Evolutionary conservation across 1,140 invertebrate genomes (phyloP), one percentile per base, ranked within the genome.

Genomic region (Microvelia longipes): DNA sequence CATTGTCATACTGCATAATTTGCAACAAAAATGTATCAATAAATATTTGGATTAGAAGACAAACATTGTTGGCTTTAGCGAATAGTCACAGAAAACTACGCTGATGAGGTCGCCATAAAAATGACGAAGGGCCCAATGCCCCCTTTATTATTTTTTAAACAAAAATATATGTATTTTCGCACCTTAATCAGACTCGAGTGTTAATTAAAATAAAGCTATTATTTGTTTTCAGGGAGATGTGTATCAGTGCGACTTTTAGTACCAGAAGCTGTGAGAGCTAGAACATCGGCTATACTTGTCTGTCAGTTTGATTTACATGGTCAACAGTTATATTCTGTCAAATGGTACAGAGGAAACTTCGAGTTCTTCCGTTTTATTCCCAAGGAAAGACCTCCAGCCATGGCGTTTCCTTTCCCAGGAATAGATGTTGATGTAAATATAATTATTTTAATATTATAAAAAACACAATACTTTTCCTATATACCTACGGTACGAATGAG

Each of bases 281-380:
- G 88, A 63, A 84, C 87, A 68, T 85, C 84, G 29, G 88, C 87
- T 27, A 83, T 84, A 72, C 83, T 93, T 74, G 85, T 84, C 75
- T 93, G 90, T 78, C 84, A 86, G 76, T 92, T 90, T 77, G 88
- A 91, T 78, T 81, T 89, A 77, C 89, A 90, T 76, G 84, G 84
- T 29, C 89, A 90, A 73, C 84, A 83, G 29, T 81, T 93, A 69
- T 92, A 92, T 80, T 86, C 89, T 70, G 88, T 93, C 74, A 92
- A 92, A 82, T 93, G 90, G 90, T 92, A 93, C 80, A 84, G 87
- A 72, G 87, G 85, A 35, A 83, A 83, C 72, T 80, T 82, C 67
- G 87, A 88, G 77, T 88, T 88, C 78, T 86, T 84, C 80, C 79
- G 85, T 70, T 86, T 82, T 73, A 79, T 80, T 13, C 83, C 85